A percentile compares a stretch with the other conserved stretches of the same genome.
Conservation (phyloP, 2,113 vertebrate species). For the Anguilla rostrata region DNA sequence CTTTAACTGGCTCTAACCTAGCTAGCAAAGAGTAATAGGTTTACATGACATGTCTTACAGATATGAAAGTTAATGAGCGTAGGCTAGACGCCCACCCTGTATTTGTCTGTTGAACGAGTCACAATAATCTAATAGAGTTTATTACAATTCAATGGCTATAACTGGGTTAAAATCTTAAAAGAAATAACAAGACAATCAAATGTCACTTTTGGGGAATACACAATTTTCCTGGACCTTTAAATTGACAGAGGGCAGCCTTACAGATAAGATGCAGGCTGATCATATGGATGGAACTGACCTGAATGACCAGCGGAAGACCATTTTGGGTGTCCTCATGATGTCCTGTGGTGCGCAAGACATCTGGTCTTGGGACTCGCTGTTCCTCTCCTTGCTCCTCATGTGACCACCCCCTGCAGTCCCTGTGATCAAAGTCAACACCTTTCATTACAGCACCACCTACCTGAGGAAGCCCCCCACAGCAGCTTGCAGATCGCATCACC, state of each 20-base stretch:
- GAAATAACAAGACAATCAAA: too few relatives aligned
- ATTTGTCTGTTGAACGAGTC: too few relatives aligned
- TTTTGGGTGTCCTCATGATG: neutral
- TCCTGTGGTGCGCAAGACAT: neutral
- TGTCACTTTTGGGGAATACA: too few relatives aligned
- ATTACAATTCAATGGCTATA: too few relatives aligned
- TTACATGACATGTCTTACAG: too few relatives aligned
- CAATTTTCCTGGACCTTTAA: neutral
- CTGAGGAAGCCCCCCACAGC: neutral
- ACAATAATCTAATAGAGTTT: too few relatives aligned
- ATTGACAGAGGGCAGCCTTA: neutral
- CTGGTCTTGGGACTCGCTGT: neutral
- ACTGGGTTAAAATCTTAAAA: too few relatives aligned
- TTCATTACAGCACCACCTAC: neutral
- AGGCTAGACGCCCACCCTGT: too few relatives aligned
- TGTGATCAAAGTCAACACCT: neutral
- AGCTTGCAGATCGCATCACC: neutral
- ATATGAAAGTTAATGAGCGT: too few relatives aligned
- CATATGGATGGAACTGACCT: neutral
- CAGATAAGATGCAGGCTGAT: neutral
- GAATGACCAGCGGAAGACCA: neutral
- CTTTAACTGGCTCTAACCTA: too few relatives aligned
- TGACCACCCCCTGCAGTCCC: neutral
- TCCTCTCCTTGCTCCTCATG: neutral
- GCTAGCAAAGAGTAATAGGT: too few relatives aligned